Evolutionary conservation across 2,113 vertebrate genomes (phyloP).

Genomic region (Tursiops truncatus): DNA sequence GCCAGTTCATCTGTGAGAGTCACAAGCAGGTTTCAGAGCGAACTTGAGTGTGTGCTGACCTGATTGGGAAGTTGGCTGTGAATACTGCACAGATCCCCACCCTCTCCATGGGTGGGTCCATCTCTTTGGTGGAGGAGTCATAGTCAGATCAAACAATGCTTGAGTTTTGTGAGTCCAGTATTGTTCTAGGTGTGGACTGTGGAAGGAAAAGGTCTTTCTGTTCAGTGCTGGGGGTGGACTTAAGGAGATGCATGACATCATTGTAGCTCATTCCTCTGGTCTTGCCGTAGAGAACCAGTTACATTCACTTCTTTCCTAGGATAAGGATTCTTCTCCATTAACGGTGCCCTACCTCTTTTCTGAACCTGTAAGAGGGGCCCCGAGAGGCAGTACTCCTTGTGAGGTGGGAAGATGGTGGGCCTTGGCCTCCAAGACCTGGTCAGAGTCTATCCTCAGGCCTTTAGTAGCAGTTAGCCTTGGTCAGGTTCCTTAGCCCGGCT

Average conservation of each 20-base stretch:
- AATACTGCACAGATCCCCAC: not conserved
- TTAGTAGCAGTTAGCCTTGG: not conserved
- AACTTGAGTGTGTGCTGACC: not conserved
- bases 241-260: not conserved
- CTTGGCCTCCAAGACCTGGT: not conserved
- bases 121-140: not conserved
- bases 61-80: not conserved
- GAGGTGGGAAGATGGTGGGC: not conserved
- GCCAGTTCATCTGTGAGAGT: not conserved
- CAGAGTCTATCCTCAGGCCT: not conserved
- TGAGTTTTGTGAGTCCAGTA: not conserved
- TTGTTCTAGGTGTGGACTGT: not conserved
- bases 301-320: not conserved
- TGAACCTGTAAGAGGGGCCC: not conserved
- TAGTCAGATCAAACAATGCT: not conserved
- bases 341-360: not conserved
- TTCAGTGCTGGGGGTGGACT: not conserved
- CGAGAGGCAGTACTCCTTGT: not conserved
- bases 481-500: too few species aligned
- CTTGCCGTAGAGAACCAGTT: not conserved
- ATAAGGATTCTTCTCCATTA: not conserved
- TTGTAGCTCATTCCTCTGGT: not conserved
- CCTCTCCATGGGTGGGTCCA: too few species aligned
- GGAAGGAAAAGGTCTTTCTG: not conserved
- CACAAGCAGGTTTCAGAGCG: accelerated